Base-by-base conservation (phyloP, 2,888 invertebrate genomes). In the Parnassius orleans region DNA sequence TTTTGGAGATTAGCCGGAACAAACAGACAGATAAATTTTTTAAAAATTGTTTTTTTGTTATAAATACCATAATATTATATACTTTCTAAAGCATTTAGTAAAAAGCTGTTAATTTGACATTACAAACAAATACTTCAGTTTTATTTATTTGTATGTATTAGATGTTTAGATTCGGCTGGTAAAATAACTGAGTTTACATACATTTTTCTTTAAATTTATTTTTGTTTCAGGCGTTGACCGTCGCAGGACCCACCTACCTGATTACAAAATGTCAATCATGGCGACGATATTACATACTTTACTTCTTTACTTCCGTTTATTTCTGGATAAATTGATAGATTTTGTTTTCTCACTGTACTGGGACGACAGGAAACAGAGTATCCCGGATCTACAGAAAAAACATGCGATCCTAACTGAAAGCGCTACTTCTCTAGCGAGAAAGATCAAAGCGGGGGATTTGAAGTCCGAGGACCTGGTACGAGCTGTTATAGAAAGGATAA, bases 401-500 rank as follows among this genome's bases (percentile, higher is more conserved):
- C 82, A 87, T 56, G 77, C 70, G 0, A 70, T 90, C 43, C 72
- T 92, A 10, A 72, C 83, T 0, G 93, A 95, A 72, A 96, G 96
- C 77, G 96, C 95, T 3, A 85, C 92, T 0, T 84, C 93, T 11
- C 77, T 96, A 66, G 95, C 96, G 1, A 84, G 85, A 72, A 93
- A 94, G 84, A 96, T 96, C 42, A 93, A 93, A 78, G 67, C 78
- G 11, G 91, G 91, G 60, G 88, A 95, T 74, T 66, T 96, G n/a
- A 94, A 93, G 56, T 94, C 95, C 1, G 95, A 95, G 79, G 93
- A 94, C 68, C 92, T 97, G 24, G 95, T 97, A 0, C 87, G 88
- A 67, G 93, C 95, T 3, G 96, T 94, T 75, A 95, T 96, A 65
- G 93, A 95, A 33, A 93, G 98, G 71, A 96, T 97, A 53, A 94